These are phyloP conservation scores for Clistopyga incitator DNA, from an alignment of 2,888 invertebrate genomes.

Conservation along the genomic window DNA sequence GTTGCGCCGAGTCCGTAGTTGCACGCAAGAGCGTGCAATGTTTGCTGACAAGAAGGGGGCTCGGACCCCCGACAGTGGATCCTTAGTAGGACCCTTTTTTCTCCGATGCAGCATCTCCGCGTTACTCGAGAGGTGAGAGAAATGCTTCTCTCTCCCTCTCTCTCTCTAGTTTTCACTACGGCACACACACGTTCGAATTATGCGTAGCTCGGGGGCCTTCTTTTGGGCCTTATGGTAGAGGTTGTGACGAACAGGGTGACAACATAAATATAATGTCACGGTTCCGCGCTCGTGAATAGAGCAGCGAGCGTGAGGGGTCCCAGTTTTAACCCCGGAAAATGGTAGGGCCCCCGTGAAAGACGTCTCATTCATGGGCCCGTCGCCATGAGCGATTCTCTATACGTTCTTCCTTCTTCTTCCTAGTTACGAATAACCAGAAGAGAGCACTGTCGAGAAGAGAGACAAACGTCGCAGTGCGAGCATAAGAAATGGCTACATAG, in stretches of 20 bases:
- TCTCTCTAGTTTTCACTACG: constrained; percentile 66
- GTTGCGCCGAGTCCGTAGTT: constrained; percentile 41
- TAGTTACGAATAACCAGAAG: constrained; percentile 39
- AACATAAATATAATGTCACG: constrained; percentile 84
- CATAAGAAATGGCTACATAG: constrained; percentile 9
- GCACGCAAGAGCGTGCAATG: constrained; percentile 70
- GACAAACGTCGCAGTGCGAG: constrained; percentile 22
- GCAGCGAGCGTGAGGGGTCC: background rate
- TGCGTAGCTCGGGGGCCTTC: constrained; percentile 15
- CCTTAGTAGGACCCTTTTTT: constrained; percentile 54
- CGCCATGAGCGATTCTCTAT: constrained; percentile 55
- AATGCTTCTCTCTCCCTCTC: constrained; percentile 33
- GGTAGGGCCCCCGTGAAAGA: constrained; percentile 64
- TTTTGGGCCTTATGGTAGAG: constrained; percentile 45
- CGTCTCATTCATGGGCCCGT: constrained; percentile 42
- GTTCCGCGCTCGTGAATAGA: constrained; percentile 81
- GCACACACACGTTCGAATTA: constrained; percentile 48
- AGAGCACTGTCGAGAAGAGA: constrained; percentile 14
- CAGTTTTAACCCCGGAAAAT: constrained; percentile 38
- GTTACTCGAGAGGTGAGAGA: constrained; percentile 51
- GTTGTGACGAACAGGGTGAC: constrained; percentile 80
- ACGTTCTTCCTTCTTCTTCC: constrained; percentile 32
- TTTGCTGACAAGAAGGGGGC: constrained; percentile 79
- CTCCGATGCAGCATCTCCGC: constrained; percentile 54
- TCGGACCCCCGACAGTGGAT: constrained; percentile 74